These are phyloP conservation scores for Cotesia chilonis DNA, from an alignment of 1,140 invertebrate genomes.

Conservation along the genomic window DNA sequence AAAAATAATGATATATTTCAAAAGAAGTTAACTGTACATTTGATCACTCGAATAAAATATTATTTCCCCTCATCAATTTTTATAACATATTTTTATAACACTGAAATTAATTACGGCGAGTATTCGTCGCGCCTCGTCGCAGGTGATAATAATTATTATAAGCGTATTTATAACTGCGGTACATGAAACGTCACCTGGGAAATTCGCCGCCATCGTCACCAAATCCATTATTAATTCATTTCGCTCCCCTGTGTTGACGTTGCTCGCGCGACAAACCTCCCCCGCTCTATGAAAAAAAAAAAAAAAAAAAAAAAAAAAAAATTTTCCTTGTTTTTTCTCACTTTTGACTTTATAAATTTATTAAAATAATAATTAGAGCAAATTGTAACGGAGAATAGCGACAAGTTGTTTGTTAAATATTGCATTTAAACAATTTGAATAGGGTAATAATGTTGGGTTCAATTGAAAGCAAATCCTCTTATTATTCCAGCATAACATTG, in stretches of 20 bases:
- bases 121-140: conserved; percentile 16
- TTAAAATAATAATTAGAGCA: too few relatives aligned
- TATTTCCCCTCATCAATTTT: too few relatives aligned
- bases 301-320: neutral
- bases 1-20: too few relatives aligned
- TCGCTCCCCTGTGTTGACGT: neutral
- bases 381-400: too few relatives aligned
- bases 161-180: conserved; percentile 45
- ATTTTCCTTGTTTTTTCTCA: neutral
- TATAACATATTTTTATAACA: too few relatives aligned
- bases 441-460: neutral
- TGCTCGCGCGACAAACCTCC: neutral
- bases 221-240: conserved; percentile 48
- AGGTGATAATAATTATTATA: conserved; percentile 49
- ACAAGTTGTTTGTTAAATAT: too few relatives aligned
- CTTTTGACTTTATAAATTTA: neutral
- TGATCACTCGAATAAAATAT: too few relatives aligned
- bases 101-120: neutral
- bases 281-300: neutral
- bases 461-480: neutral
- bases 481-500: neutral
- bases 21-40: too few relatives aligned
- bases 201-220: conserved; percentile 41
- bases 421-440: neutral
- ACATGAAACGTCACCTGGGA: conserved; percentile 50